Evolutionary conservation across 2,797 vertebrate genomes (phyloP), one percentile per base, ranked within the genome.

Genomic region (Ptychadena robeensis): DNA sequence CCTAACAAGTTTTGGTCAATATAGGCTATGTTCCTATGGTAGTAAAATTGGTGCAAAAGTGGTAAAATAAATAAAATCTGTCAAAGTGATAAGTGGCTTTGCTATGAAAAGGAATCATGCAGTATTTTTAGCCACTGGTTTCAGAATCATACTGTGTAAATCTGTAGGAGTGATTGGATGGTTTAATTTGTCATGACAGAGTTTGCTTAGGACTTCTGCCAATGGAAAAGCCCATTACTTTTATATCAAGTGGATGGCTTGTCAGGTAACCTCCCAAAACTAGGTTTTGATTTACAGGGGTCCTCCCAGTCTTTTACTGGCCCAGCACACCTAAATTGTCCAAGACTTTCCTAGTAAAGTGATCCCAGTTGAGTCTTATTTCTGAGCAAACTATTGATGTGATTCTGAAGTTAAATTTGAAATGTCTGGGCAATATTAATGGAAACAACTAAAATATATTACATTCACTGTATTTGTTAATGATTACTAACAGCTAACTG

Each of bases 161-260:
- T 48, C 44, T 48, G 44, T 48, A 48, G 44, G 57, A 61, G 53
- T 25, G 53, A 25, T 59, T n/a, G 57, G 57, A 2, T 61, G n/a
- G 57, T 3, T 61, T 61, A 61, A 61, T 61, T 61, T 61, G 25
- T 61, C 57, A 61, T 25, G n/a, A n/a, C 57, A 61, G 7, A 61
- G 57, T 27, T 61, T 61, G 57, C 22, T 27, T 61, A 61, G 57
- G 57, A n/a, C 57, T 61, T 25, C 57, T 61, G 57, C n/a, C 57
- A 61, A 7, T 61, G 22, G 25, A 61, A 61, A 27, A 61, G n/a
- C 25, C 22, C 25, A 61, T 27, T 48, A 48, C 44, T 48, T 18
- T 40, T 48, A 48, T 48, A 18, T 48, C 44, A 27, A 61, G 57
- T 61, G n/a, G 25, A 61, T 25, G 57, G n/a, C 57, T 9, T 59